Evolutionary conservation across 1,140 invertebrate species (phyloP), one percentile per base, ranked within the genome.

Genomic region (Pseudachorutes palmiensis): DNA sequence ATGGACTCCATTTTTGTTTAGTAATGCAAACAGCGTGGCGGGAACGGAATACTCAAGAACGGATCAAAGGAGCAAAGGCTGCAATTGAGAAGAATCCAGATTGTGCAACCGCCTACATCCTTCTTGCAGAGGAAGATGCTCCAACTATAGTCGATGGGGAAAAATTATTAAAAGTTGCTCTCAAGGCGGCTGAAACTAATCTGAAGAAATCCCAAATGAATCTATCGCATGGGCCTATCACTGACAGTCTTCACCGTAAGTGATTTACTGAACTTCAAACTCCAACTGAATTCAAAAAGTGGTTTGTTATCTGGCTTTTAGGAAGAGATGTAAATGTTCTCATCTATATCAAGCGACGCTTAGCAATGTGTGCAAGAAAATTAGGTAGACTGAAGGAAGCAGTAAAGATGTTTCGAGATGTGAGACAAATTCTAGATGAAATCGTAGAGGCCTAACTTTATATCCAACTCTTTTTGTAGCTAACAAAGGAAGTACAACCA

Each of bases 21-120:
- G 86, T 97, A 66, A 97, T 98, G 94, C 92, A 94, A 78, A 93
- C 91, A 63, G 96, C 95, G 19, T 98, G 95, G 94, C 81, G 96
- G 72, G 95, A 98, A 82, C 82, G 94, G 31, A 96, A 96, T 82
- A 92, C 93, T 0, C 84, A 88, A 70, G 88, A 91, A 3, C 81
- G 96, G 65, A 92, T 98, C 51, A 92, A 94, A 80, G 89, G 91
- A 28, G 95, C 95, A 0, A 88, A 93, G 74, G 90, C 87, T 76
- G 94, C 95, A 1, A 79, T 98, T 16, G 90, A 92, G 75, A 87
- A 87, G 66, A 97, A 96, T 79, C 80, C 90, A 0, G 94, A 98
- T 77, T 98, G 95, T 82, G 92, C 93, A 0, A 89, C 95, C 30
- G 96, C 96, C 29, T 89, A 96, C 75, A 94, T 98, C 76, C 81